Evolutionary conservation across 1,140 invertebrate genomes (phyloP), one percentile per base, ranked within the genome.

Genomic region (Gerris buenoi): DNA sequence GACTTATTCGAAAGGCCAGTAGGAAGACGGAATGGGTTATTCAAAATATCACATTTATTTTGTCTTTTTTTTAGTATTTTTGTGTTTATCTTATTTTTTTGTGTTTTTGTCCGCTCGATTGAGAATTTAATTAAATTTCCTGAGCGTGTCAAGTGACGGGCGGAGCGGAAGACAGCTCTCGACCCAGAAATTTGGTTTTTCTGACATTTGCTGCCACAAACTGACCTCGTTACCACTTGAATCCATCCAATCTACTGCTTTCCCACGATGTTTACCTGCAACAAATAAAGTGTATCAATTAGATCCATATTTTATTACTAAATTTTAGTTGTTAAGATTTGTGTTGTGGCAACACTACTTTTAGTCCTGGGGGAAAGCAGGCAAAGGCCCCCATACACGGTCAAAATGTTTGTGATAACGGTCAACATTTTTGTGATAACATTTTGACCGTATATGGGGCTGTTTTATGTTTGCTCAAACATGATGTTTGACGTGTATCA

Each of bases 181-280:
- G 10, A 97, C 91, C 94, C 95, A 98, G 75, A 93, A 90, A 76
- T 95, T 95, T 22, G 93, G 93, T 33, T 88, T 81, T 71, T 96
- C 90, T 71, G 96, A 77, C 93, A 97, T 97, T 62, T 85, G 88
- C 74, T 95, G 91, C 95, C 95, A 97, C 0, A 97, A 78, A 0
- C 86, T 84, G 15, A 91, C 80, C 79, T 97, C 94, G 72, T 92
- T 92, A 22, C 91, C 93, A 25, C 85, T 84, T 56, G 92, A 90
- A 78, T 97, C 93, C 91, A 96, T 95, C 93, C 93, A 96, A 71
- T 93, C 92, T 2, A 94, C 92, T 25, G 81, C 76, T 72, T 88
- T 88, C 1, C 90, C 91, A 76, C 89, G 87, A 77, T 91, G 87
- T 74, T 88, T 88, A 68, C 93, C 93, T 96, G 73, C 33, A 81